Percentiles rank a stretch among this genome's conserved stretches.
Evolutionary conservation across 2,113 vertebrate genomes (phyloP).

Genomic region (Gymnorhina tibicen): DNA sequence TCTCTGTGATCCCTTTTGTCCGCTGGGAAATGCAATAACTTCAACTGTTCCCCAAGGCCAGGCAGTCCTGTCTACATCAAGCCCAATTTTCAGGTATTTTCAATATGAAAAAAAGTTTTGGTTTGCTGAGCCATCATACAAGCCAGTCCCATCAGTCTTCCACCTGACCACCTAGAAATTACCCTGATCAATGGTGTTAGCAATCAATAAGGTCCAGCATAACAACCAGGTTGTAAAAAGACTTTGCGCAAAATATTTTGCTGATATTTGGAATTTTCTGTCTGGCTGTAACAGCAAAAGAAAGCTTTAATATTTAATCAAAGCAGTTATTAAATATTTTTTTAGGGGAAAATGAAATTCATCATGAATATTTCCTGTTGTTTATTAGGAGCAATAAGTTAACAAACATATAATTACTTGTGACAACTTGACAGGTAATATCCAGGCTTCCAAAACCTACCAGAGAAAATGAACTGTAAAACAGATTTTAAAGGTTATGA

Average conservation of each 20-base stretch:
- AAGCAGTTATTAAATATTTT: neutral
- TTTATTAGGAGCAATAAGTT: constrained; percentile 26
- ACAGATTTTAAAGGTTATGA: neutral
- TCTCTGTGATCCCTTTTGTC: neutral
- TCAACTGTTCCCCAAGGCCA: neutral
- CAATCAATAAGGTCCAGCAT: neutral
- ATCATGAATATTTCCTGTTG: neutral
- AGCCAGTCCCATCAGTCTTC: neutral
- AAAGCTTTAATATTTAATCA: constrained; percentile 44
- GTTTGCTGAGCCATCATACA: neutral
- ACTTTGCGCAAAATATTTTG: neutral
- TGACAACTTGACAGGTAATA: constrained; percentile 24
- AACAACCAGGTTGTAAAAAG: neutral
- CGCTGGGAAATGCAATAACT: neutral
- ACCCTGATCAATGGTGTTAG: neutral
- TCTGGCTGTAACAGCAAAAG: neutral
- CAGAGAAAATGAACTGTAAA: neutral
- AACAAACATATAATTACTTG: constrained; percentile 5
- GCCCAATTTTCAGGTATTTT: neutral
- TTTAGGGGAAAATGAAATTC: neutral
- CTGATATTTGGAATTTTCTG: neutral
- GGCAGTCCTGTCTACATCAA: neutral
- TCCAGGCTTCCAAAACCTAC: neutral
- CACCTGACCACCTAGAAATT: neutral
- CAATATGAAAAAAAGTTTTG: neutral